Evolutionary conservation across 2,113 vertebrate species (phyloP).

Genomic region (Pantherophis guttatus): DNA sequence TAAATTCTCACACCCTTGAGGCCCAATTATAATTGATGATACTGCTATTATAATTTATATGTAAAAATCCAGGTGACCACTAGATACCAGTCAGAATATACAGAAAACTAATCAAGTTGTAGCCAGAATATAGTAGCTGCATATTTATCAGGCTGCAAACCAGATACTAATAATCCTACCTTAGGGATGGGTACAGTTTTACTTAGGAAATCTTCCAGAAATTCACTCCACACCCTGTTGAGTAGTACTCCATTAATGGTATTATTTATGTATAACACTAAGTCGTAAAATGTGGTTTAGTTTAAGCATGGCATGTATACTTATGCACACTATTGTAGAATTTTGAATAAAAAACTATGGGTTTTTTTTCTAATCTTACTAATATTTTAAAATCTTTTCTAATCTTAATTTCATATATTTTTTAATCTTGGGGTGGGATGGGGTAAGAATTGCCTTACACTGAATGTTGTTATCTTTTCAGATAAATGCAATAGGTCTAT

Average conservation of each 20-base stretch:
- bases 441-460: no score
- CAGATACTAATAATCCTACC: background rate
- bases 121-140: background rate
- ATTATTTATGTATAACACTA: background rate
- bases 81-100: background rate
- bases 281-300: background rate
- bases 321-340: background rate
- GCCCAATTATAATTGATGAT: background rate
- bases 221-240: background rate
- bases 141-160: background rate
- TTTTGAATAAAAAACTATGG: background rate
- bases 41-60: background rate
- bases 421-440: no score
- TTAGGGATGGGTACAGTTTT: background rate
- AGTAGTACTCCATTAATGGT: background rate
- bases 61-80: background rate
- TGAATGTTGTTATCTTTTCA: no score
- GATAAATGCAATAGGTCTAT: no score
- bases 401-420: no score
- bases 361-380: no score
- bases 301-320: background rate
- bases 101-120: background rate
- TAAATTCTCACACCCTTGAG: background rate
- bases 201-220: background rate
- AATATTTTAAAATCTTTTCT: no score